A percentile compares a stretch with the other conserved stretches of the same genome.
Conservation (phyloP, 2,888 invertebrate species). For the Leptopilina syphax region DNA sequence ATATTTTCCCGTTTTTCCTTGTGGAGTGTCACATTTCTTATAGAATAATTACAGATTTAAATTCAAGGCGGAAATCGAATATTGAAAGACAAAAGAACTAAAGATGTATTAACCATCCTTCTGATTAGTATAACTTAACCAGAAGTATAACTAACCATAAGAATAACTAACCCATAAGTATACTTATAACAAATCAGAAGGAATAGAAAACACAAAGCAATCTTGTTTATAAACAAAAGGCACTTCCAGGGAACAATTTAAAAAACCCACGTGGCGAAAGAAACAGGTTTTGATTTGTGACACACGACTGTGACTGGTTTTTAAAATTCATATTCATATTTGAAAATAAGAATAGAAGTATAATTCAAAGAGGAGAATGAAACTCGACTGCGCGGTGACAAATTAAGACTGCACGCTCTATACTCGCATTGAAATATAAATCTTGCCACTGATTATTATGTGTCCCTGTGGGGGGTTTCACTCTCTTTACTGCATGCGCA, state of each 20-base stretch:
- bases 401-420: conserved; percentile 19
- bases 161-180: background rate
- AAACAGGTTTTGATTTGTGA: conserved; percentile 35
- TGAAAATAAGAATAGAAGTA: conserved; percentile 22
- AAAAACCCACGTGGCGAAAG: background rate
- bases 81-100: too few species aligned
- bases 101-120: too few species aligned
- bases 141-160: background rate
- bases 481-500: background rate
- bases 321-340: background rate
- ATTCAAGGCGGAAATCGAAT: too few species aligned
- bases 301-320: background rate
- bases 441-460: conserved; percentile 22
- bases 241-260: conserved; percentile 26
- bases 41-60: too few species aligned
- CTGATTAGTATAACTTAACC: too few species aligned
- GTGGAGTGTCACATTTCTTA: too few species aligned
- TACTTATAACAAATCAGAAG: background rate
- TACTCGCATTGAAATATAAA: conserved; percentile 27
- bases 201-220: background rate
- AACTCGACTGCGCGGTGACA: conserved; percentile 18
- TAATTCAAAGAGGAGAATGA: conserved; percentile 10
- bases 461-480: conserved; percentile 20
- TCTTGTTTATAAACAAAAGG: conserved; percentile 22
- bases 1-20: too few species aligned